Base-by-base conservation (phyloP, 2,888 invertebrate species). In the Busseola fusca region DNA sequence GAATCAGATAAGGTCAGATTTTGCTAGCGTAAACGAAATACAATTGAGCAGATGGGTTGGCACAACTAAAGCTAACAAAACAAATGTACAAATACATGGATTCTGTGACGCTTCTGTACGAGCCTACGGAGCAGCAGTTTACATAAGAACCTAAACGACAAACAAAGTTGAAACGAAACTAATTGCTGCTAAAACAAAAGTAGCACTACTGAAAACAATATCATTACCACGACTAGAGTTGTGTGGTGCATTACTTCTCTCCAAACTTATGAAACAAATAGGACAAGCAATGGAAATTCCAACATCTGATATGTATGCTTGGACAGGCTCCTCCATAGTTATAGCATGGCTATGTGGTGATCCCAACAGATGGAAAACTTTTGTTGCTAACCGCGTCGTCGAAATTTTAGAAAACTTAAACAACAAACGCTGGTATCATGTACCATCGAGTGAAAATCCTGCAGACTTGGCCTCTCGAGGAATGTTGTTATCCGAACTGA, bases 161-260 rank as follows among this genome's bases (percentile, higher is more conserved):
- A 14, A 52, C n/a, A 25, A 16, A 1, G 54, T 54, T 25, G 54
- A 54, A 54, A 54, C 9, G 7, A 54, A 54, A 54, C 7, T 54
- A 7, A 54, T 54, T 54, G 54, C 25, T 54, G 54, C 25, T 16
- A 54, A 54, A 54, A 54, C 25, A 7, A 27, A 16, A 27, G 54
- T 25, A 54, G 7, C 54, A 54, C 9, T 16, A 3, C 14, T 25
- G 14, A 54, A 54, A 27, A 27, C 7, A 25, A 54, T 27, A 54
- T 54, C 54, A 3, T 54, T 54, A 16, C 54, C 54, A 54, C 25
- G 25, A 25, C 14, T 52, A 52, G 25, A 52, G 16, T 16, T 25
- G n/a, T 52, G n/a, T 52, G 50, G 50, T 50, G 50, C 50, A n/a
- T n/a, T 50, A n/a, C n/a, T 50, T n/a, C n/a, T n/a, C 52, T 52